Base-by-base conservation (phyloP, 2,888 invertebrate genomes). In the Idaea dimidiata region DNA sequence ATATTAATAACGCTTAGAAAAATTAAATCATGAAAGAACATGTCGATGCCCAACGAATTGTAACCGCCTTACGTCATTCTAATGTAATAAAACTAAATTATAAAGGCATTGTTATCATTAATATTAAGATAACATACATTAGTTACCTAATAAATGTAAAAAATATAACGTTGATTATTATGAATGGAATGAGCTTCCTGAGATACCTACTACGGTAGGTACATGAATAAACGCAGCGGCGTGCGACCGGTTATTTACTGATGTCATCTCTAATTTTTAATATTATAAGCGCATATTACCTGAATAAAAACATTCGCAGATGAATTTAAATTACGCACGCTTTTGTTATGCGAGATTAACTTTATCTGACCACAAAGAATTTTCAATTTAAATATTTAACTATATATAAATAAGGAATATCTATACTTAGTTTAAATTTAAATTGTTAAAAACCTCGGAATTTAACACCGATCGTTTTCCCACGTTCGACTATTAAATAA, bases 301-400 rank as follows among this genome's bases (percentile, higher is more conserved):
- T 17, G 16, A 17, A 56, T 56, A 17, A 17, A 17, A 56, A 56
- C 17, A 56, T 62, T 32, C 32, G 66, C 17, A 55, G 57, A 59
- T 18, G 59, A 17, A 17, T 62, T 62, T 14, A 17, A 61, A 43
- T 17, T 53, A 31, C 33, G 62, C 63, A 63, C 61, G 17, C 58
- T 60, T 59, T 53, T 59, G 60, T 43, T 43, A 43, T 43, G 43
- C 14, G n/a, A 54, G 54, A 54, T 54, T 54, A n/a, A 17, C 54
- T 17, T 54, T 17, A 16, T 54, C 54, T 54, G 5, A 16, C 16
- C 54, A 54, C 16, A 16, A 54, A 17, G 10, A 17, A 17, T 56
- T 5, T 14, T 17, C 17, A 56, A 18, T 17, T 14, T 54, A 54
- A 16, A 16, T 55, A 55, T 55, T 53, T 53, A 53, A 53, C 6